Conservation (phyloP, 2,888 invertebrate species). For the Sicus ferrugineus region DNA sequence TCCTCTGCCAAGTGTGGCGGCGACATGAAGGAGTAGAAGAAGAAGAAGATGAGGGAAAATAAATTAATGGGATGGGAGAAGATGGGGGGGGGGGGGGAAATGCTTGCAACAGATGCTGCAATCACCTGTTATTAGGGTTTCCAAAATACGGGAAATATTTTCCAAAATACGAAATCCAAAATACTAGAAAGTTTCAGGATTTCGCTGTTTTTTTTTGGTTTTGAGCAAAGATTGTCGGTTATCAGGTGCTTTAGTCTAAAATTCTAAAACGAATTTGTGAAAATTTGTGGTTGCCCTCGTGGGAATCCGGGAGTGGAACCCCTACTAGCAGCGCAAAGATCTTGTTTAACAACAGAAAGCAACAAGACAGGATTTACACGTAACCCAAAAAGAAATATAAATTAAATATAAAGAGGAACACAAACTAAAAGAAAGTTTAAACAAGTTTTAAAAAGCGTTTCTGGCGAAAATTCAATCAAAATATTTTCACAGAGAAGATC, state of each 20-base stretch:
- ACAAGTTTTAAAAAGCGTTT: background rate
- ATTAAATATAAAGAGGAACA: conserved; percentile 4
- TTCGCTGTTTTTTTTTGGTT: too few species aligned
- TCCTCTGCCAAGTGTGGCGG: background rate
- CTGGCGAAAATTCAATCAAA: conserved; percentile 19
- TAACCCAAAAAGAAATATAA: background rate
- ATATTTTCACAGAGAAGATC: background rate
- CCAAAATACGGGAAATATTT: too few species aligned
- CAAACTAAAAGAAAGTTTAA: conserved; percentile 19
- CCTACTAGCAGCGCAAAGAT: too few species aligned
- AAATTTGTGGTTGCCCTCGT: too few species aligned
- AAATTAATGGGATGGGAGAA: background rate
- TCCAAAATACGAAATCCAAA: too few species aligned
- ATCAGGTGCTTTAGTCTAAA: too few species aligned
- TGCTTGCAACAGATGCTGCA: background rate
- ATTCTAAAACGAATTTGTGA: too few species aligned
- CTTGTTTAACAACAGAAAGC: conserved; percentile 2
- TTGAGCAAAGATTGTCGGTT: too few species aligned
- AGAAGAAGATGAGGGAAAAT: background rate
- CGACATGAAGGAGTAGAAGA: background rate
- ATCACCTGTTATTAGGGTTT: background rate
- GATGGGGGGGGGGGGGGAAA: background rate
- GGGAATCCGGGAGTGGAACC: too few species aligned
- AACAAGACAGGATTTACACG: background rate
- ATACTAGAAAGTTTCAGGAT: too few species aligned